A percentile compares a stretch with the other conserved stretches of the same genome.
phyloP scores from a whole-genome alignment of 37 sponge, comb jelly and placozoan genomes.

The Aplysina aerophoba region DNA sequence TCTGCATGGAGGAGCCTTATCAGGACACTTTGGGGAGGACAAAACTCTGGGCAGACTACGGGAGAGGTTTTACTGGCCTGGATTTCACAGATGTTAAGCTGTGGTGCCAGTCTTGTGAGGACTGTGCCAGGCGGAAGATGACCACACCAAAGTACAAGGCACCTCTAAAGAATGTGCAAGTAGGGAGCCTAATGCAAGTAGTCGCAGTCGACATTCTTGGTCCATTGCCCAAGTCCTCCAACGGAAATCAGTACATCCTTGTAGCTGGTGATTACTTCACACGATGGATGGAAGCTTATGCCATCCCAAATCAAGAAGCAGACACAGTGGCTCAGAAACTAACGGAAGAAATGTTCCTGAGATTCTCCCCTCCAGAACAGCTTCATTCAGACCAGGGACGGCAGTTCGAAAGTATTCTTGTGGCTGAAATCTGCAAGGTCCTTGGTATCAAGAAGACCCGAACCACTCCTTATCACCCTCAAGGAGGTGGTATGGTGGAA shows the following conservation, averaged over 20 bases:
- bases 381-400: constrained; percentile 58
- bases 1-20: too few species aligned
- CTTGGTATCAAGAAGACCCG: constrained; percentile 43
- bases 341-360: constrained; percentile 44
- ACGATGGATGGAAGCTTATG: constrained; percentile 55
- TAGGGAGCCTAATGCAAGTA: constrained; percentile 19
- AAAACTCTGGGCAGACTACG: constrained; percentile 1
- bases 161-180: background rate
- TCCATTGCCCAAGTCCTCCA: constrained; percentile 33
- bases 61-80: constrained; percentile 43
- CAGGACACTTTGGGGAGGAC: constrained; percentile 30
- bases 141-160: background rate
- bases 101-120: background rate
- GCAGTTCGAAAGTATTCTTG: constrained; percentile 51
- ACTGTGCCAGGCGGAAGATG: background rate
- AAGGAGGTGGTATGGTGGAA: constrained; percentile 69
- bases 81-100: too few species aligned
- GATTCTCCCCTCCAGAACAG: constrained; percentile 57
- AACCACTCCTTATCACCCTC: constrained; percentile 63
- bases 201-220: constrained; percentile 40
- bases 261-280: constrained; percentile 62
- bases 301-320: constrained; percentile 67
- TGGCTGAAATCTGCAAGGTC: constrained; percentile 45
- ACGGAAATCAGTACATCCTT: constrained; percentile 55
- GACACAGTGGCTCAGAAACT: constrained; percentile 51